Evolutionary conservation across 2,113 vertebrate species (phyloP).

Genomic region (Bagarius yarrelli): DNA sequence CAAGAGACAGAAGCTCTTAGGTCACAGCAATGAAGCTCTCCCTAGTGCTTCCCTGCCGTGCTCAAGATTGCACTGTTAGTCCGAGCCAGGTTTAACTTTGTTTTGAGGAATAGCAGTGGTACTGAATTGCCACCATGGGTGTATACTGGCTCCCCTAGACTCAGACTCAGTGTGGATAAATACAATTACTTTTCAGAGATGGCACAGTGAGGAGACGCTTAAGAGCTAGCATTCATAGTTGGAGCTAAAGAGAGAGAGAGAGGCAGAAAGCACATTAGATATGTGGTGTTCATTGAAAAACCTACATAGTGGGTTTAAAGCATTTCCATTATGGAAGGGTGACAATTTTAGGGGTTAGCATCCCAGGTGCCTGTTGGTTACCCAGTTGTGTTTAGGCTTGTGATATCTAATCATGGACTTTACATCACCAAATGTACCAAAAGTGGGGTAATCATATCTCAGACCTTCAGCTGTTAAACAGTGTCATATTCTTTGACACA

Average conservation of each 20-base stretch:
- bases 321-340: not conserved
- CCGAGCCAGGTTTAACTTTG: constrained; percentile 43
- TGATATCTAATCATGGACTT: not conserved
- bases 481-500: not conserved
- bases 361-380: not conserved
- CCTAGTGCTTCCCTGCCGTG: constrained; percentile 40
- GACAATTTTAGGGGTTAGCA: not conserved
- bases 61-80: constrained; percentile 52
- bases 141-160: constrained; percentile 40
- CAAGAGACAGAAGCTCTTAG: constrained; percentile 26
- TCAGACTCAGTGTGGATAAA: constrained; percentile 39
- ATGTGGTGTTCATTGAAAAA: not conserved
- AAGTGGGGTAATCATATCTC: too few species aligned
- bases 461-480: too few species aligned
- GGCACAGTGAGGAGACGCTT: constrained; percentile 28
- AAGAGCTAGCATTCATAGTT: not conserved
- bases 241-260: not conserved
- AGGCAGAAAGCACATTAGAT: constrained; percentile 8
- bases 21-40: constrained; percentile 37
- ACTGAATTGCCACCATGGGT: constrained; percentile 49
- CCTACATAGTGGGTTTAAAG: not conserved
- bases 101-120: constrained; percentile 61
- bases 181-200: constrained; percentile 44
- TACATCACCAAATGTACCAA: not conserved
- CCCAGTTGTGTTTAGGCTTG: not conserved